Evolutionary conservation across 2,888 invertebrate species (phyloP), one percentile per base, ranked within the genome.

Genomic region (Teleiodes luculella): DNA sequence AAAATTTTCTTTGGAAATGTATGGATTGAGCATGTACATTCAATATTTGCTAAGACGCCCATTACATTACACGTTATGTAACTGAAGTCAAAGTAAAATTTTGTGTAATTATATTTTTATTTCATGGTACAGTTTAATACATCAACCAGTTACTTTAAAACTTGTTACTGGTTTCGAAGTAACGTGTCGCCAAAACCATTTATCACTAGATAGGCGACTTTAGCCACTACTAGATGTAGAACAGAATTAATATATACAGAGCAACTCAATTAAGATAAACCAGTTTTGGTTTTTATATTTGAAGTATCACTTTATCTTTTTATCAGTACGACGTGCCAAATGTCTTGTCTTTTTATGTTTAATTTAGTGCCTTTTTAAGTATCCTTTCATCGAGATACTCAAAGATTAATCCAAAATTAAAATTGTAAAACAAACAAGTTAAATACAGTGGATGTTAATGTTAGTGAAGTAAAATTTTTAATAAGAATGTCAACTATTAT

Each of bases 241-340:
- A 3, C 24, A n/a, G n/a, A n/a, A n/a, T n/a, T n/a, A n/a, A n/a
- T 50, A 50, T 24, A 50, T 16, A 35, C 33, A 11, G 28, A 50
- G 52, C 53, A 48, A 53, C 53, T 53, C 53, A 28, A 53, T 53
- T 53, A 39, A 39, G n/a, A 2, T 18, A 13, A 48, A 47, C 47
- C 18, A 3, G 53, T 47, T 53, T 39, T 35, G 11, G 6, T 39
- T 50, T 31, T 47, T 47, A 11, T 47, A 13, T n/a, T n/a, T n/a
- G n/a, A n/a, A n/a, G n/a, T 16, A 18, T 41, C 18, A 41, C 11
- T 24, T 24, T 24, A 41, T 49, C 20, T 24, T 30, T 35, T 49
- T 49, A 49, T 49, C 24, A 35, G 18, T 49, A 50, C 16, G n/a
- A 24, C 28, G 48, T 35, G 48, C 36, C 10, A 48, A 35, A 48